These are phyloP conservation scores for Himalopsyche tibetana DNA, from an alignment of 2,888 invertebrate species.

Conservation along the genomic window DNA sequence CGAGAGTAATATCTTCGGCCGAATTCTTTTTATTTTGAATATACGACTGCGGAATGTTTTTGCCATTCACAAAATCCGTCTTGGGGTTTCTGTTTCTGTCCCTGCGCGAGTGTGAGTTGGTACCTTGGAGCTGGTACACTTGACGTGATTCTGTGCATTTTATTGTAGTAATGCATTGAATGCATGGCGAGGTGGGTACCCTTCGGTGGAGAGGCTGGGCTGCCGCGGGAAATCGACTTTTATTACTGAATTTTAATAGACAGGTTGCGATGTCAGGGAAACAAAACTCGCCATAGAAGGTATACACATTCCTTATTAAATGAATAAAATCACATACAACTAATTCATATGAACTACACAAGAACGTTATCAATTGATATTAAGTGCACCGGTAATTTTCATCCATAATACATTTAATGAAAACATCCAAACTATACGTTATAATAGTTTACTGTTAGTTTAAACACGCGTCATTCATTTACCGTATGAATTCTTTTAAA, in stretches of 20 bases:
- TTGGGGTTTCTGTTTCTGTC: not conserved
- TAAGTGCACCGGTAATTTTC: too few species aligned
- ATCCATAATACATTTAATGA: too few species aligned
- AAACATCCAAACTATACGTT: too few species aligned
- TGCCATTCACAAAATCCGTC: constrained; percentile 37
- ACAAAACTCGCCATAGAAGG: constrained; percentile 21
- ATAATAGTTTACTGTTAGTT: too few species aligned
- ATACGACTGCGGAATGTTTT: constrained; percentile 13
- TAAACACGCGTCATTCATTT: too few species aligned
- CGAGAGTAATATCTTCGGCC: not conserved
- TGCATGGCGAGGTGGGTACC: constrained; percentile 4
- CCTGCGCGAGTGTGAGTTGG: constrained; percentile 29
- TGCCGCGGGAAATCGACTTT: constrained; percentile 55
- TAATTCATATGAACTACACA: not conserved
- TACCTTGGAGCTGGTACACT: constrained; percentile 32
- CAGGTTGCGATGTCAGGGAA: constrained; percentile 50
- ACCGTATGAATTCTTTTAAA: too few species aligned
- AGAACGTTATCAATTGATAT: too few species aligned
- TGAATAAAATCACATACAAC: not conserved
- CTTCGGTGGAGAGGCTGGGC: not conserved
- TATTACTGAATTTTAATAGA: constrained; percentile 56
- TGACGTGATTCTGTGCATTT: constrained; percentile 43
- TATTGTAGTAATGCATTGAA: constrained; percentile 38
- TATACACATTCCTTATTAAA: not conserved
- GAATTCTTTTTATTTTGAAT: constrained; percentile 24